phyloP scores from a whole-genome alignment of 2,888 invertebrate species.

The Opisthograptis luteolata region DNA sequence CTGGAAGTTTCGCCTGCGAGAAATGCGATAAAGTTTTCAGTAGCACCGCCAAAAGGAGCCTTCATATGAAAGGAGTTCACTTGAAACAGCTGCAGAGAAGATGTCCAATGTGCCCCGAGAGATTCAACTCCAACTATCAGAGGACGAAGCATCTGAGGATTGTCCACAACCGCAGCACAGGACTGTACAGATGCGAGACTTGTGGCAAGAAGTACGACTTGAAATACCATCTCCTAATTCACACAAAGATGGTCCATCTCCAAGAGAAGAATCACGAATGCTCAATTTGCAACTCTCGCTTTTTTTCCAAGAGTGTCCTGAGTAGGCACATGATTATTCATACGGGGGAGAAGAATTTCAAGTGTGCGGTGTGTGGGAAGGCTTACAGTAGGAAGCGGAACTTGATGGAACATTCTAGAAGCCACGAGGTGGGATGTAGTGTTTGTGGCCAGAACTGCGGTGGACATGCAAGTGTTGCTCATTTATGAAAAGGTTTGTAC shows the following conservation, averaged over 20 bases:
- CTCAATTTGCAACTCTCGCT: slow-evolving; percentile 59
- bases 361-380: slow-evolving; percentile 76
- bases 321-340: slow-evolving; percentile 79
- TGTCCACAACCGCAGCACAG: slow-evolving; percentile 59
- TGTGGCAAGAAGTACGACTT: slow-evolving; percentile 67
- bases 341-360: slow-evolving; percentile 76
- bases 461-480: not conserved
- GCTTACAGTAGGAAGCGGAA: slow-evolving; percentile 66
- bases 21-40: slow-evolving; percentile 69
- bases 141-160: slow-evolving; percentile 67
- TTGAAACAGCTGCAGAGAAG: slow-evolving; percentile 56
- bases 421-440: slow-evolving; percentile 43
- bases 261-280: slow-evolving; percentile 71
- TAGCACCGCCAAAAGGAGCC: slow-evolving; percentile 56
- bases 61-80: slow-evolving; percentile 65
- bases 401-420: slow-evolving; percentile 56
- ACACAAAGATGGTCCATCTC: slow-evolving; percentile 66
- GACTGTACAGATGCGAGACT: slow-evolving; percentile 59
- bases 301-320: slow-evolving; percentile 68
- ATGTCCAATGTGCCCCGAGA: slow-evolving; percentile 69
- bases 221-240: slow-evolving; percentile 63
- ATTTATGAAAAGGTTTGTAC: not conserved
- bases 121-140: slow-evolving; percentile 68
- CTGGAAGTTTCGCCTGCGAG: slow-evolving; percentile 64
- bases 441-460: slow-evolving; percentile 1